Evolutionary conservation across 2,113 vertebrate species (phyloP).

Genomic region (Hippotragus niger): DNA sequence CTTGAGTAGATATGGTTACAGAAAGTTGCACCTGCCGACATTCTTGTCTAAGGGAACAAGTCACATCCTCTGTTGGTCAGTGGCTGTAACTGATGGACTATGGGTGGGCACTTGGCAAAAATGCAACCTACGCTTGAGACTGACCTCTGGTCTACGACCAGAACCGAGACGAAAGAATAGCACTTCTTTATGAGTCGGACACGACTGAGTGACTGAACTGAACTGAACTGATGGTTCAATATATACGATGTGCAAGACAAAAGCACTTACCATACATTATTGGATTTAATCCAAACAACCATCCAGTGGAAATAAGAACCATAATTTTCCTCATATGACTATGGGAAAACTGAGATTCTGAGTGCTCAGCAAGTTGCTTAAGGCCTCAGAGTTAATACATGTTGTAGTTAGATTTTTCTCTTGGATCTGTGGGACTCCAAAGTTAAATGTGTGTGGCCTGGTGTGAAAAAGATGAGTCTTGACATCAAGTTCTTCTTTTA

Average conservation of each 20-base stretch:
- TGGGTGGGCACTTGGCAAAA: background rate
- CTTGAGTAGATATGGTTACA: background rate
- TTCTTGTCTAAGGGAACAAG: background rate
- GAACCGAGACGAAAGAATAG: background rate
- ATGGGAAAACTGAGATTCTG: background rate
- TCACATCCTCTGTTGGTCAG: background rate
- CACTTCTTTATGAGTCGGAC: background rate
- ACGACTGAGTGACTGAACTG: no score
- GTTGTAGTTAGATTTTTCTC: background rate
- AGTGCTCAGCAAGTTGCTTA: background rate
- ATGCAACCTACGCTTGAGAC: background rate
- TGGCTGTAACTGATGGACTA: background rate
- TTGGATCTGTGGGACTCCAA: background rate
- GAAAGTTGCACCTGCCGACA: background rate
- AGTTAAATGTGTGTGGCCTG: background rate
- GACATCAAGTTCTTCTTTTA: background rate
- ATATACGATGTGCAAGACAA: background rate
- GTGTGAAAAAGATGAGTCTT: background rate
- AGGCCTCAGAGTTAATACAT: background rate
- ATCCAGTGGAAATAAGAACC: background rate
- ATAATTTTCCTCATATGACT: background rate
- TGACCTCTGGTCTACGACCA: background rate
- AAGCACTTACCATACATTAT: background rate
- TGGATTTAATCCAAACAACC: background rate
- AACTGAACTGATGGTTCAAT: background rate